Conservation (phyloP, 2,113 vertebrate genomes). For the Malaclemys terrapin region DNA sequence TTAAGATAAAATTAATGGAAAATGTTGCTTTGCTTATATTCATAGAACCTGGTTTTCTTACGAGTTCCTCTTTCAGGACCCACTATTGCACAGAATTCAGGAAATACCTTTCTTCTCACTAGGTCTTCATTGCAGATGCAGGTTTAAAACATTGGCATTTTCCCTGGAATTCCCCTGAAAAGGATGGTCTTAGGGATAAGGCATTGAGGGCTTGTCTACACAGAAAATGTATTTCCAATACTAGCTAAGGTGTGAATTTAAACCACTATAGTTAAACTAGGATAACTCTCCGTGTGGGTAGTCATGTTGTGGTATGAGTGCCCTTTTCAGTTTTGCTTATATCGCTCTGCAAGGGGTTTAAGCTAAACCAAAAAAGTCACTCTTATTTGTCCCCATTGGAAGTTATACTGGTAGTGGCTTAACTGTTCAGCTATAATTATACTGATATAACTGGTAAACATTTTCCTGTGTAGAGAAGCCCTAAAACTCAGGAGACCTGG, state of each 20-base stretch:
- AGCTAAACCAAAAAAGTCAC: background rate
- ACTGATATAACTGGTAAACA: background rate
- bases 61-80: background rate
- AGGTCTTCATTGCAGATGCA: background rate
- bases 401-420: background rate
- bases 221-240: background rate
- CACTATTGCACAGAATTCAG: too few species aligned
- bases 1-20: background rate
- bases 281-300: background rate
- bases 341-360: background rate
- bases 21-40: background rate
- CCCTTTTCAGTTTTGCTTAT: background rate
- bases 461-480: background rate
- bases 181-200: background rate
- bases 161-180: background rate
- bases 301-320: background rate
- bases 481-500: background rate
- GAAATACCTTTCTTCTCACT: background rate
- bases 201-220: accelerated
- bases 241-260: background rate
- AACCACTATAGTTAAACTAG: background rate
- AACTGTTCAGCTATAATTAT: background rate
- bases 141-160: background rate
- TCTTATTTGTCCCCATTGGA: background rate
- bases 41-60: background rate